Conservation (phyloP, 2,888 invertebrate species). For the Fissipunctia ypsillon region DNA sequence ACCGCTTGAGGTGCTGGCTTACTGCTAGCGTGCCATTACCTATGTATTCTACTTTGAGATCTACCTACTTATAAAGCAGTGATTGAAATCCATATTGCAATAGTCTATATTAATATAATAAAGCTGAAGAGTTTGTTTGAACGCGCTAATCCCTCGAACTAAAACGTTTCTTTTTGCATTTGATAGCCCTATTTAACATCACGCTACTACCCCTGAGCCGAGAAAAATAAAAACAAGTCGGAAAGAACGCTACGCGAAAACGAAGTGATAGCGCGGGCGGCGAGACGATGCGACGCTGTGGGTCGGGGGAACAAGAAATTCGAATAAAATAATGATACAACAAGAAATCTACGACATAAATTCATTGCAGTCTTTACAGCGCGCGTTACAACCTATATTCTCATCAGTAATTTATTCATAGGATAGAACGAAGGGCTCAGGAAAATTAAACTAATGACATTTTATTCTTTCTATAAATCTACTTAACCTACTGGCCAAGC, state of each 20-base stretch:
- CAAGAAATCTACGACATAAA: conserved; percentile 9
- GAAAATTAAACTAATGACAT: conserved; percentile 15
- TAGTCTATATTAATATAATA: not conserved
- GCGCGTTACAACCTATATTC: not conserved
- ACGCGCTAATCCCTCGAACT: not conserved
- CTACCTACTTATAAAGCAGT: conserved; percentile 11
- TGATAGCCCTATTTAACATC: not conserved
- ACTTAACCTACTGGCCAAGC: not conserved
- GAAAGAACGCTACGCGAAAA: not conserved
- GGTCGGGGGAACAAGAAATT: not conserved
- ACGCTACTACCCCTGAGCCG: not conserved
- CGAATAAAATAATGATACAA: conserved; percentile 26
- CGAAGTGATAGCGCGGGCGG: not conserved
- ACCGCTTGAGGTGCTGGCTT: not conserved
- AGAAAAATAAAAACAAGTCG: not conserved
- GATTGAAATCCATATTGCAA: conserved; percentile 9
- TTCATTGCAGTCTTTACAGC: not conserved
- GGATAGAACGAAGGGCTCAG: not conserved
- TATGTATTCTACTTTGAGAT: not conserved
- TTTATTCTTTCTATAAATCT: not conserved
- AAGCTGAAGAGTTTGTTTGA: not conserved
- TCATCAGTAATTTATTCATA: conserved; percentile 14
- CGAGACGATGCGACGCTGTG: not conserved
- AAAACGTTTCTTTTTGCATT: not conserved
- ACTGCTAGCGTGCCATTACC: not conserved